These are phyloP conservation scores for Neodontobutis hainanensis DNA, from an alignment of 2,113 vertebrate species.

Conservation along the genomic window DNA sequence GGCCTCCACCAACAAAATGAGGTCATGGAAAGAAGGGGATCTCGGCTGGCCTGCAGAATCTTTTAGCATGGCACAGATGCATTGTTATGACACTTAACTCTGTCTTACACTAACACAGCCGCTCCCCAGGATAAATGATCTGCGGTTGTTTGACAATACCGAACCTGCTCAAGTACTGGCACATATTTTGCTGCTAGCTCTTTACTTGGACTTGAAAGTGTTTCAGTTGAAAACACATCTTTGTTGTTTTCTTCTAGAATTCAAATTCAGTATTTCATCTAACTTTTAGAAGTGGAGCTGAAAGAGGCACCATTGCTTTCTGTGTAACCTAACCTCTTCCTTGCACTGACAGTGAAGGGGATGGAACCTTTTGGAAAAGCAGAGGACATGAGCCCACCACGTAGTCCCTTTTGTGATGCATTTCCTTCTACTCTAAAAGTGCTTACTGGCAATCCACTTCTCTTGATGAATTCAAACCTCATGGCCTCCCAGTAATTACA, in stretches of 20 bases:
- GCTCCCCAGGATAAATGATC: constrained; percentile 39
- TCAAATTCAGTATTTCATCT: constrained; percentile 14
- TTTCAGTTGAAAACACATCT: neutral
- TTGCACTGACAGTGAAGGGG: constrained; percentile 7
- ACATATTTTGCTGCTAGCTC: constrained; percentile 40
- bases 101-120: constrained; percentile 57
- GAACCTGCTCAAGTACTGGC: constrained; percentile 29
- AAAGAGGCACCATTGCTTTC: constrained; percentile 4
- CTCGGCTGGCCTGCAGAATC: constrained; percentile 55
- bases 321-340: neutral
- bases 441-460: constrained; percentile 64
- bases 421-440: constrained; percentile 43
- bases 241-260: constrained; percentile 2
- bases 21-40: constrained; percentile 70
- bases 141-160: constrained; percentile 44
- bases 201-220: neutral
- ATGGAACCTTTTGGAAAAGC: constrained; percentile 29
- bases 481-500: constrained; percentile 63
- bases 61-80: constrained; percentile 68
- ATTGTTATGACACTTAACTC: constrained; percentile 70
- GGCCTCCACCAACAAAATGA: constrained; percentile 69
- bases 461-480: constrained; percentile 60
- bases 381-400: constrained; percentile 32
- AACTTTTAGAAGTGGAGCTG: constrained; percentile 13
- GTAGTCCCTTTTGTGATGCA: constrained; percentile 39